phyloP scores from a whole-genome alignment of 2,113 vertebrate genomes.

The Empidonax traillii region DNA sequence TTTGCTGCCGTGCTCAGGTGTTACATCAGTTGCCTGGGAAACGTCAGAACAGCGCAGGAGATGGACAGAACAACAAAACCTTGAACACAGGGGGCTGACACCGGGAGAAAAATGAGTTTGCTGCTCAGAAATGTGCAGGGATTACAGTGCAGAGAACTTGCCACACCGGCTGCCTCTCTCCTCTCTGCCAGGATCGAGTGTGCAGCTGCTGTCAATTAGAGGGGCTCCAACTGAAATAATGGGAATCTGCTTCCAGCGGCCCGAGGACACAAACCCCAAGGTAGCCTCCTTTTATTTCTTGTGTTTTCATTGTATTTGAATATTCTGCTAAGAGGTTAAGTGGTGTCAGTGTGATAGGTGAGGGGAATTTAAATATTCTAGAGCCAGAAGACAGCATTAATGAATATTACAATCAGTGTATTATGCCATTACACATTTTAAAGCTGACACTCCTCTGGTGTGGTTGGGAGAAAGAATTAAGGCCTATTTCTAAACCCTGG shows the following conservation, averaged over 20 bases:
- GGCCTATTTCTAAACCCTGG: background rate
- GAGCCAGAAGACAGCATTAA: background rate
- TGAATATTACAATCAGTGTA: background rate
- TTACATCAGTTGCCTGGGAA: slow-evolving; percentile 52
- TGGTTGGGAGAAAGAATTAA: background rate
- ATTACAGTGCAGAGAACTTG: background rate
- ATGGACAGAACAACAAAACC: background rate
- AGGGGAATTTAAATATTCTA: background rate
- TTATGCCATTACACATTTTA: background rate
- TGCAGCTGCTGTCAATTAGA: background rate
- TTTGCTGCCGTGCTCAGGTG: slow-evolving; percentile 26
- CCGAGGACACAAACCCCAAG: background rate
- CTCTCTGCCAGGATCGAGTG: background rate
- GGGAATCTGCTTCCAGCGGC: background rate
- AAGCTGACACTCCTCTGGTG: background rate
- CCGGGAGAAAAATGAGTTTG: background rate
- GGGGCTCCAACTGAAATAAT: background rate
- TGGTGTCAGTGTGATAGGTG: background rate
- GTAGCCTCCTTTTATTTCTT: background rate
- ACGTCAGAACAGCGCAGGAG: background rate
- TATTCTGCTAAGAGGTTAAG: background rate
- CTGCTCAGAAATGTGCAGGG: background rate
- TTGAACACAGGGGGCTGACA: background rate
- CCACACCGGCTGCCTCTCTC: background rate
- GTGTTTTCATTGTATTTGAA: background rate